Evolutionary conservation across 2,113 vertebrate species (phyloP).

Genomic region (Urocitellus parryii): DNA sequence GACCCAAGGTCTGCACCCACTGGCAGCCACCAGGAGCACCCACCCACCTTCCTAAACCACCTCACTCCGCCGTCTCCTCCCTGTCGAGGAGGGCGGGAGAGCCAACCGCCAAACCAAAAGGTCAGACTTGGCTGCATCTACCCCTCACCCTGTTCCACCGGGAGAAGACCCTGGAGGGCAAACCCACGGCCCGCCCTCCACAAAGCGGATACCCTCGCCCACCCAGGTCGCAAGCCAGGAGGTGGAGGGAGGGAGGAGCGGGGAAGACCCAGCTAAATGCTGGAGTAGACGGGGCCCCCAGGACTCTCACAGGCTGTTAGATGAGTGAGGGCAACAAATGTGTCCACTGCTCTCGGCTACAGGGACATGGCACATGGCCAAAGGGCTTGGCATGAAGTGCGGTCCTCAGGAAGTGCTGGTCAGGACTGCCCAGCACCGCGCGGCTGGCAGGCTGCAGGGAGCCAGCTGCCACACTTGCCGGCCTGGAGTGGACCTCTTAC

Average conservation of each 20-base stretch:
- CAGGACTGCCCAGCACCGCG: background rate
- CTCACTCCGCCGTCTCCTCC: background rate
- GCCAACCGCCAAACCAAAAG: accelerated
- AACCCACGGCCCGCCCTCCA: background rate
- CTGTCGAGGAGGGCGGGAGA: accelerated
- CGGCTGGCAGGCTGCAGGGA: background rate
- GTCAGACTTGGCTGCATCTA: accelerated
- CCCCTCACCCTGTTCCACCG: background rate
- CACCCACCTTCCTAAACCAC: background rate
- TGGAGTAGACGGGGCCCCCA: background rate
- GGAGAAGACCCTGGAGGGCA: background rate
- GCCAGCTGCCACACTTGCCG: accelerated
- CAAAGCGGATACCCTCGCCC: background rate
- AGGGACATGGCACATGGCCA: background rate
- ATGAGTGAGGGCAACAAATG: background rate
- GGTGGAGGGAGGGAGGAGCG: background rate
- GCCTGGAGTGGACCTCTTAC: slow-evolving; percentile 78
- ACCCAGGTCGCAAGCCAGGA: background rate
- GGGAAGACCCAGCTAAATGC: background rate
- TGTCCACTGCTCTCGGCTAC: accelerated
- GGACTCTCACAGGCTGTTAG: background rate
- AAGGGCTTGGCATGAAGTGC: background rate
- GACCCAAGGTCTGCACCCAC: accelerated
- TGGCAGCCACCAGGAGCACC: background rate
- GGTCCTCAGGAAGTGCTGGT: background rate